Percentiles rank a stretch among this genome's conserved stretches.
These are phyloP conservation scores for Tryphoninae sp. DNA, from an alignment of 2,888 invertebrate species.

Conservation along the genomic window DNA sequence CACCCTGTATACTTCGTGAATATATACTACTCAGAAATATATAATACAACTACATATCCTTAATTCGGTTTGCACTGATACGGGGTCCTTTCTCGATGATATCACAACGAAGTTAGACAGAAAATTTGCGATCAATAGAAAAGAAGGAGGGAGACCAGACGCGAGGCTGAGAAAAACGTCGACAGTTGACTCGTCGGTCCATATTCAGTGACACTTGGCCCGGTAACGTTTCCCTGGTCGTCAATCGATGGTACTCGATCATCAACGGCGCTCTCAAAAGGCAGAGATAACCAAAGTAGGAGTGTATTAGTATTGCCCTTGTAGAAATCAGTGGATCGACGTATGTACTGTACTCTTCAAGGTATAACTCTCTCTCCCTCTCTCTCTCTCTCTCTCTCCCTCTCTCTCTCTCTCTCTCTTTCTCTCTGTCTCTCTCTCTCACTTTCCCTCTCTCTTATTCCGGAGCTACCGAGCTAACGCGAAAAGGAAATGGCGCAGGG, in stretches of 20 bases:
- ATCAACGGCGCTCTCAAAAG: slow-evolving; percentile 31
- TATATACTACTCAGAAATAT: too few relatives aligned
- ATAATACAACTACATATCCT: too few relatives aligned
- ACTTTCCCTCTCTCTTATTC: not conserved
- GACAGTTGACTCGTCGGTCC: not conserved
- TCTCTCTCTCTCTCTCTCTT: not conserved
- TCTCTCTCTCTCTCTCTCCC: slow-evolving; percentile 3
- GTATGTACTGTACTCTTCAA: not conserved
- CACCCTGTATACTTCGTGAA: too few relatives aligned
- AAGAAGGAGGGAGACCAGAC: too few relatives aligned
- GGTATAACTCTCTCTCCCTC: not conserved
- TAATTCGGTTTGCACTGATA: too few relatives aligned
- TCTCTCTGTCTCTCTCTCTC: not conserved
- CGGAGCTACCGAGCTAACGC: not conserved
- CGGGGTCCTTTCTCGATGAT: too few relatives aligned
- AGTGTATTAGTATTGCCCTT: slow-evolving; percentile 14
- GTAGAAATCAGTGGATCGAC: not conserved
- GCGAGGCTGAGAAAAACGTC: not conserved
- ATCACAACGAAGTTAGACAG: too few relatives aligned
- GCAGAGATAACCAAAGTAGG: not conserved
- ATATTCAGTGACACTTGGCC: slow-evolving; percentile 1
- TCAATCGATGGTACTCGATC: slow-evolving; percentile 45
- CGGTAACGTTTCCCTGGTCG: not conserved
- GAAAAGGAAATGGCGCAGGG: slow-evolving; percentile 49
- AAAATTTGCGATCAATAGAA: too few relatives aligned